Conservation (phyloP, 2,113 vertebrate genomes). For the Pseudopodoces humilis region DNA sequence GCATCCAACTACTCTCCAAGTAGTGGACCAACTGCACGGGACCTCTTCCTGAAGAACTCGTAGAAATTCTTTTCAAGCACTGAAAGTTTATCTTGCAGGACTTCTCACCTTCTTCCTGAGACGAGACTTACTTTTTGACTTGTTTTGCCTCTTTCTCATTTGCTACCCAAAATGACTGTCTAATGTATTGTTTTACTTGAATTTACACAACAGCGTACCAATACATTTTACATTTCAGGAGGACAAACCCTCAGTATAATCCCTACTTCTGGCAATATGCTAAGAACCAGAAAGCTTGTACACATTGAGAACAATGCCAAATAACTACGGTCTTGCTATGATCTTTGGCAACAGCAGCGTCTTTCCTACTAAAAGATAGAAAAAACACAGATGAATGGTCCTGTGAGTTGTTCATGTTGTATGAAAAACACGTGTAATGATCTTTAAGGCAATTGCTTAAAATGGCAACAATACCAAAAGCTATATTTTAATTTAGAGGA, state of each 20-base stretch:
- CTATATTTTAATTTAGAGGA: not conserved
- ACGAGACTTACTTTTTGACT: not conserved
- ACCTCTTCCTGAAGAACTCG: not conserved
- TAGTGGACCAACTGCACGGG: not conserved
- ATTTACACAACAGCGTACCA: not conserved
- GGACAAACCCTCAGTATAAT: not conserved
- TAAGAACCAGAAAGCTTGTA: not conserved
- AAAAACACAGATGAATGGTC: not conserved
- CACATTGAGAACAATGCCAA: not conserved
- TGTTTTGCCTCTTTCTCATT: not conserved
- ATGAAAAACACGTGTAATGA: not conserved
- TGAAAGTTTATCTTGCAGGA: not conserved
- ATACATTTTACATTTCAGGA: not conserved
- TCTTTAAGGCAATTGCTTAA: not conserved
- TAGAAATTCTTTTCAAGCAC: rapidly evolving
- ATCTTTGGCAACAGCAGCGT: not conserved
- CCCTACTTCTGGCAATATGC: not conserved
- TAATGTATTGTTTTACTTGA: not conserved
- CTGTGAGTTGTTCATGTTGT: not conserved
- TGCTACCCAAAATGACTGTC: not conserved
- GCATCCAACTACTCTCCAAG: not conserved
- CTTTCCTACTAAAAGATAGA: not conserved
- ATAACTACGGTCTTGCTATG: not conserved
- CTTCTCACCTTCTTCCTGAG: not conserved
- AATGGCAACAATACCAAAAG: not conserved